These are phyloP conservation scores for Lucilia sericata DNA, from an alignment of 1,140 invertebrate species.

Conservation along the genomic window DNA sequence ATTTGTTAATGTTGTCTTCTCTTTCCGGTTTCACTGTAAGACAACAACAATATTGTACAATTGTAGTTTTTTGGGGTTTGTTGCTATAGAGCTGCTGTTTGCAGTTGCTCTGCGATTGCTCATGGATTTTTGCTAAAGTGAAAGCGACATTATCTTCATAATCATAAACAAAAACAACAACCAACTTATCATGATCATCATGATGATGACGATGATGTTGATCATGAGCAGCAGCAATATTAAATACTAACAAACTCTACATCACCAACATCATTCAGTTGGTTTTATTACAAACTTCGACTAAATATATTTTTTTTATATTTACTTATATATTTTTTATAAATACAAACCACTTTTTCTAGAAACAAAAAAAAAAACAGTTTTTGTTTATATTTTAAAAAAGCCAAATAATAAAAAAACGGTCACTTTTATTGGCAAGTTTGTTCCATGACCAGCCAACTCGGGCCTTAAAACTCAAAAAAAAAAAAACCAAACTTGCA, in stretches of 20 bases:
- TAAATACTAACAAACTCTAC: background rate
- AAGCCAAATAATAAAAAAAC: background rate
- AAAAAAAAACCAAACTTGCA: background rate
- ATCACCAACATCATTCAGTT: background rate
- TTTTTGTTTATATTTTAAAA: background rate
- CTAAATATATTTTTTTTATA: background rate
- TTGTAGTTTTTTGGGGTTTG: background rate
- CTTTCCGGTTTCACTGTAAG: background rate
- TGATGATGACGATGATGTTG: background rate
- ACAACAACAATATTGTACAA: background rate
- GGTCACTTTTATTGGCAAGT: conserved; percentile 32
- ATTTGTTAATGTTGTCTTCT: background rate
- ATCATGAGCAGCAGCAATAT: background rate
- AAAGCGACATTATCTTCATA: conserved; percentile 29
- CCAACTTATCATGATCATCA: background rate
- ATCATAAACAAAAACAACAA: background rate
- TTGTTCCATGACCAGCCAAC: background rate
- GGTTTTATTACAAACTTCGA: background rate
- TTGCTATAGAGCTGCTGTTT: background rate
- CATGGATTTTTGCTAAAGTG: conserved; percentile 37
- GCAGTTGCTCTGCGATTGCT: background rate
- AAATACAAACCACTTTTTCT: conserved; percentile 20
- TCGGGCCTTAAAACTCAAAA: background rate
- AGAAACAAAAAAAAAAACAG: background rate
- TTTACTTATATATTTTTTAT: background rate